Evolutionary conservation across 1,140 invertebrate species (phyloP).

Genomic region (Copidosoma floridanum): DNA sequence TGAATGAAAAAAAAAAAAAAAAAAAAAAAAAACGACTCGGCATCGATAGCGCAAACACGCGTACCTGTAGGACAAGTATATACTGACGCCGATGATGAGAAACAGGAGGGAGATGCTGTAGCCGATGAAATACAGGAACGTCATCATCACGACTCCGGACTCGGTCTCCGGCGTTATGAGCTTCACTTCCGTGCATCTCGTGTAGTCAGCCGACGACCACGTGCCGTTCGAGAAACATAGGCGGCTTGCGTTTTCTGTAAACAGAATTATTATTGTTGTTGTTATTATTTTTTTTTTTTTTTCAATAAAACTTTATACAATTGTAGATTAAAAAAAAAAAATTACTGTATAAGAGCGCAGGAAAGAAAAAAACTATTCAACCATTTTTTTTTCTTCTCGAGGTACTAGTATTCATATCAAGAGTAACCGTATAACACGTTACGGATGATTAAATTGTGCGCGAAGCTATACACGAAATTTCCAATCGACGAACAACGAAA

Average conservation of each 20-base stretch:
- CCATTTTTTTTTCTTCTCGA: too few species aligned
- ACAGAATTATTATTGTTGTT: too few species aligned
- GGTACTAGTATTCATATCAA: too few species aligned
- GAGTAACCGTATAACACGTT: too few species aligned
- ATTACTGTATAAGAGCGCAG: too few species aligned
- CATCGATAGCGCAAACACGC: conserved; percentile 39
- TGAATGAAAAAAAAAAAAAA: background rate
- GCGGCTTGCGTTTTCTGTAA: conserved; percentile 72
- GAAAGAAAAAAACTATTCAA: too few species aligned
- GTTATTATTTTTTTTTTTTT: too few species aligned
- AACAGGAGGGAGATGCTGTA: conserved; percentile 77
- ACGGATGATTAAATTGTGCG: too few species aligned
- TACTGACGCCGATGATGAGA: conserved; percentile 71
- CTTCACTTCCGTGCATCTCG: conserved; percentile 55
- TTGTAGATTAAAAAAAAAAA: too few species aligned
- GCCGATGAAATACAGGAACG: conserved; percentile 72
- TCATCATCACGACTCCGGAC: conserved; percentile 58
- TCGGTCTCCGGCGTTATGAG: conserved; percentile 37
- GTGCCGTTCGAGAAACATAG: conserved; percentile 66
- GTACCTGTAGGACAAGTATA: conserved; percentile 85
- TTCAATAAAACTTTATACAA: too few species aligned
- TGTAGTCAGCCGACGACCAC: conserved; percentile 71
- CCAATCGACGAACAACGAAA: too few species aligned
- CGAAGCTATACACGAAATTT: too few species aligned
- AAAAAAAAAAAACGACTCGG: conserved; percentile 25